Base-by-base conservation (phyloP, 2,888 invertebrate species). In the Imbricaverruca yamaguchii region DNA sequence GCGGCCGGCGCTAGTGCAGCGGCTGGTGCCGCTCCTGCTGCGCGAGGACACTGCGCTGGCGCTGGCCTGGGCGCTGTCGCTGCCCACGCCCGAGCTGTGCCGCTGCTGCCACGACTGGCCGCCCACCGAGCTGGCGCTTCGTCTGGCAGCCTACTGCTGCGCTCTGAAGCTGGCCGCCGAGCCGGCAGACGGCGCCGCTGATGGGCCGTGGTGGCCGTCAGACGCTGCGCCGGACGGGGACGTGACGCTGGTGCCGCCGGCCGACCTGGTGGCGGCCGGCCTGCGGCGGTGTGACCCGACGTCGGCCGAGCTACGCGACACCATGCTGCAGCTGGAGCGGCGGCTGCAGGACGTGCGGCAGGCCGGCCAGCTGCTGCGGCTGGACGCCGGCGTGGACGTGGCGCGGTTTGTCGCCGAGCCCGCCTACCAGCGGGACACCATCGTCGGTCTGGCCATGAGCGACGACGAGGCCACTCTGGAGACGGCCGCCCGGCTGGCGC, bases 401-500 rank as follows among this genome's bases (percentile, higher is more conserved):
- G 86, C 86, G 13, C 85, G 89, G 74, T 90, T 90, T 85, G 86
- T 88, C 11, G 84, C 86, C 13, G 89, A 90, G 83, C 83, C 85
- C 25, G 86, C 87, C 63, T 90, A 90, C 85, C 88, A 88, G 84
- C 86, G 86, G 81, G 89, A 89, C 84, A 89, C 89, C 3, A 89
- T 90, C 80, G 85, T 89, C 12, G 89, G 89, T 11, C 86, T 90
- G 77, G 88, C 89, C n/a, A 89, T 89, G 89, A 87, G 87, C 59
- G 84, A 86, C 39, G 89, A 89, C 82, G 85, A 86, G 39, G 86
- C 86, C 74, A 87, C 88, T 65, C 87, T 88, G 81, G 85, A 87
- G 74, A 86, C 88, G 69, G 87, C 89, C 15, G 83, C 88, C 80
- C 85, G 86, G 23, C 85, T 89, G 82, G 89, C 89, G 10, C 84